These are phyloP conservation scores for Aphelinus atriplicis DNA, from an alignment of 1,140 invertebrate genomes.

Conservation along the genomic window DNA sequence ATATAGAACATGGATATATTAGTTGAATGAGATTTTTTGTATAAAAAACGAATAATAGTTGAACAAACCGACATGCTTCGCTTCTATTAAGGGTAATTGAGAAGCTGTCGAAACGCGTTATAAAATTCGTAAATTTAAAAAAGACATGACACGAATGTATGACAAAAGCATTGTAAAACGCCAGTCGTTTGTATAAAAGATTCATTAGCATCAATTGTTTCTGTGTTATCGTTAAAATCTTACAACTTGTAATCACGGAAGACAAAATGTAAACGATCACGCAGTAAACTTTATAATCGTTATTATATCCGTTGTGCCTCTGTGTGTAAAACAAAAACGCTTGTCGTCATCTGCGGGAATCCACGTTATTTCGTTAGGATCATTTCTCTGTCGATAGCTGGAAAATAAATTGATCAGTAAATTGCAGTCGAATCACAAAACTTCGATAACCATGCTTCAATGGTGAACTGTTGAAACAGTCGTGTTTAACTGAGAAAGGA, in stretches of 20 bases:
- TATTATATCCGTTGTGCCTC: constrained; percentile 57
- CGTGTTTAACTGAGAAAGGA: constrained; percentile 43
- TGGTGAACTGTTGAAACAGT: constrained; percentile 47
- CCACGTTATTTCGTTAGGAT: constrained; percentile 21
- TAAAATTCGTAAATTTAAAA: constrained; percentile 29
- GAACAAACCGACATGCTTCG: constrained; percentile 23
- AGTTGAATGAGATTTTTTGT: constrained; percentile 37
- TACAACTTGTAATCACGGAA: constrained; percentile 41
- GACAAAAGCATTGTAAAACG: constrained; percentile 38
- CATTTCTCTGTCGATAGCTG: constrained; percentile 40
- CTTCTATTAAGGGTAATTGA: constrained; percentile 27
- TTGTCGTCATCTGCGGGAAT: constrained; percentile 39
- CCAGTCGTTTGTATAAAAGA: constrained; percentile 36
- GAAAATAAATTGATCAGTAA: constrained; percentile 46
- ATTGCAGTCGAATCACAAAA: constrained; percentile 38
- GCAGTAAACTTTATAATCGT: constrained; percentile 51
- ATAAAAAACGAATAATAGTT: constrained; percentile 31
- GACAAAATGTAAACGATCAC: constrained; percentile 51
- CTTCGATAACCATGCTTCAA: constrained; percentile 50
- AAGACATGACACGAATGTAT: constrained; percentile 33
- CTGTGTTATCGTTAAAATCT: constrained; percentile 40
- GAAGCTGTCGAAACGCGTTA: constrained; percentile 29
- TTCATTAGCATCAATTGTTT: constrained; percentile 38
- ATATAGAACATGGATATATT: constrained; percentile 26
- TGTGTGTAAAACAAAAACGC: constrained; percentile 51